Percentiles rank a stretch among this genome's conserved stretches.
Conservation (phyloP, 2,113 vertebrate species). For the Oreotrochilus melanogaster region DNA sequence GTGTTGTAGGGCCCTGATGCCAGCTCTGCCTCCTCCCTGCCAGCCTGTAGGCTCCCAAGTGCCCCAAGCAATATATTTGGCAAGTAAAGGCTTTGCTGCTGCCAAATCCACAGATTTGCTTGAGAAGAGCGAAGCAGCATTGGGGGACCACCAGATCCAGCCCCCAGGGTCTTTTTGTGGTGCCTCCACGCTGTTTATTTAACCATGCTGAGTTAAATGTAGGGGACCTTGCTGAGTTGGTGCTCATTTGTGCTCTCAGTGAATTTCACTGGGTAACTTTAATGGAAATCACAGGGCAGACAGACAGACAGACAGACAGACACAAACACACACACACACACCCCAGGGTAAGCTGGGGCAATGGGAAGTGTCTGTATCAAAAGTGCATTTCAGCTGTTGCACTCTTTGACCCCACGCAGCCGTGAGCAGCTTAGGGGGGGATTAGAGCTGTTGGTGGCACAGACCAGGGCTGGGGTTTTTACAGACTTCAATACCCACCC, state of each 20-base stretch:
- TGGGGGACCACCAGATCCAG: neutral
- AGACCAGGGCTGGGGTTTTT: neutral
- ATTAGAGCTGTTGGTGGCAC: neutral
- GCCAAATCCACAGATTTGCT: slow-evolving; percentile 26
- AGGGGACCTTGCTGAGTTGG: neutral
- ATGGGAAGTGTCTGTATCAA: neutral
- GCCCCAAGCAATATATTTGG: neutral
- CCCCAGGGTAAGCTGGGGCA: neutral
- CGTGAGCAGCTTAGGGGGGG: slow-evolving; percentile 12
- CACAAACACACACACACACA: too few species aligned
- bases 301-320: neutral
- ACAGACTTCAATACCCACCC: neutral
- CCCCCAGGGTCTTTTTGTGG: neutral
- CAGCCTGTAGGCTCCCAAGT: neutral
- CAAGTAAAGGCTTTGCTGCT: neutral
- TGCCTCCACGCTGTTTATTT: neutral
- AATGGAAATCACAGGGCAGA: neutral
- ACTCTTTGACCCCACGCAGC: neutral
- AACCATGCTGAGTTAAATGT: neutral
- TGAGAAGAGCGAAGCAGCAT: neutral
- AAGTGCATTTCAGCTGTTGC: slow-evolving; percentile 53
- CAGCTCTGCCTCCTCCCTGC: neutral
- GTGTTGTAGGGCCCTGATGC: neutral
- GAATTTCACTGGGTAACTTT: neutral
- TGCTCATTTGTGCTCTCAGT: neutral